Conservation (phyloP, 35 echinoderm and acorn worm genomes). For the Ophiothrix spiculata region DNA sequence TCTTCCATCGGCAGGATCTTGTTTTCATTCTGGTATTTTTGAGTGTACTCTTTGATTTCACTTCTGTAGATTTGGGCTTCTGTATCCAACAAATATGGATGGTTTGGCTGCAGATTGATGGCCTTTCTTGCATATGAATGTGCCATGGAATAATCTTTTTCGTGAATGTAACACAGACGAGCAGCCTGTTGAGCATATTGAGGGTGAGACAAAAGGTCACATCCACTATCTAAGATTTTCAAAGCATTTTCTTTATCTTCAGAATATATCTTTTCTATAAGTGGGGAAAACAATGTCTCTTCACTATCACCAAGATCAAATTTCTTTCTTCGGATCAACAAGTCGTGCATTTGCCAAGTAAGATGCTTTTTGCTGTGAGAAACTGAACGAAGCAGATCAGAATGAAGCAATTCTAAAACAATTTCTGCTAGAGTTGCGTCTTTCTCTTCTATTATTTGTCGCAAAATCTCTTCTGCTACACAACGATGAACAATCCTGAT, state of each 20-base stretch:
- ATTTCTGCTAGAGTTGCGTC: not conserved
- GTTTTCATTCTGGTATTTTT: too few species aligned
- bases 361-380: conserved; percentile 33
- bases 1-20: too few species aligned
- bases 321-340: not conserved
- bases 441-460: not conserved
- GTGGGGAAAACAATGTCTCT: not conserved
- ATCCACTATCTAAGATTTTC: conserved; percentile 9
- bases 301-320: not conserved
- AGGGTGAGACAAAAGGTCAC: conserved; percentile 20
- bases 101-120: not conserved
- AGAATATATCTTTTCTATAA: not conserved
- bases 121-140: conserved; percentile 2
- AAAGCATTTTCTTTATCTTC: conserved; percentile 1
- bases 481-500: conserved; percentile 23
- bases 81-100: conserved; percentile 35
- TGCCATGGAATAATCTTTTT: conserved; percentile 3
- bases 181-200: conserved; percentile 41
- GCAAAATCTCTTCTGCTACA: conserved; percentile 25
- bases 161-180: not conserved
- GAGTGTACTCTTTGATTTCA: not conserved
- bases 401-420: not conserved
- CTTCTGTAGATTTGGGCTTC: conserved; percentile 4
- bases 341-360: not conserved
- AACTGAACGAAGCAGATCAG: not conserved